Conservation (phyloP, 2,113 vertebrate genomes). For the Hypocryptadius cinnamomeus region DNA sequence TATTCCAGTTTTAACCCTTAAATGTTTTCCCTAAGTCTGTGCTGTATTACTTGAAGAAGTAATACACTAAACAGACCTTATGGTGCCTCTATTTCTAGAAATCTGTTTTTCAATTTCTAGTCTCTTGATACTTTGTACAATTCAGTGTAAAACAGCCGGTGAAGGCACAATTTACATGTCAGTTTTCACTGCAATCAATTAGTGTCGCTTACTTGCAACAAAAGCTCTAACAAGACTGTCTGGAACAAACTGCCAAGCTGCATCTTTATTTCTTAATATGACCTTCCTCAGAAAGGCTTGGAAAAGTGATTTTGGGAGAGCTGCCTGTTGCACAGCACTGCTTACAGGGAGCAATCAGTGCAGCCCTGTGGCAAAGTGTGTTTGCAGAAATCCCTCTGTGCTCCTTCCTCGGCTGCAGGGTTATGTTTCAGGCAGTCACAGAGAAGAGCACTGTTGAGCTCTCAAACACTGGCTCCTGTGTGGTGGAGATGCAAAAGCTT, state of each 20-base stretch:
- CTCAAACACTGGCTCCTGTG: background rate
- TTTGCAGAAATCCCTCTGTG: background rate
- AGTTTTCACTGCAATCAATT: background rate
- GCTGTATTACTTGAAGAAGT: background rate
- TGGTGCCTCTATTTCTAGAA: background rate
- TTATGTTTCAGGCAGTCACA: background rate
- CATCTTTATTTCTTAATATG: background rate
- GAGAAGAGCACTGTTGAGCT: background rate
- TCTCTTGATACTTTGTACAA: background rate
- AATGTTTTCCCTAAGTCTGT: background rate
- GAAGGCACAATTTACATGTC: background rate
- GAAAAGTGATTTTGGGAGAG: background rate
- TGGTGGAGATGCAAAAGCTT: background rate
- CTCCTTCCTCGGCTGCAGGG: background rate
- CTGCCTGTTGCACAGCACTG: background rate
- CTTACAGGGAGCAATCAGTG: background rate
- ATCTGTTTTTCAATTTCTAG: background rate
- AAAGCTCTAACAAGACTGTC: background rate
- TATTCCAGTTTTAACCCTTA: background rate
- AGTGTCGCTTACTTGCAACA: background rate
- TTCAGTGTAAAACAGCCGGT: background rate
- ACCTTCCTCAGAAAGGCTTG: background rate
- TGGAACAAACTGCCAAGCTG: background rate
- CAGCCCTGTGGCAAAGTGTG: rapidly evolving
- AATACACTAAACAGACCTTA: background rate